phyloP scores from a whole-genome alignment of 2,888 invertebrate species.

The Melolontha melolontha region DNA sequence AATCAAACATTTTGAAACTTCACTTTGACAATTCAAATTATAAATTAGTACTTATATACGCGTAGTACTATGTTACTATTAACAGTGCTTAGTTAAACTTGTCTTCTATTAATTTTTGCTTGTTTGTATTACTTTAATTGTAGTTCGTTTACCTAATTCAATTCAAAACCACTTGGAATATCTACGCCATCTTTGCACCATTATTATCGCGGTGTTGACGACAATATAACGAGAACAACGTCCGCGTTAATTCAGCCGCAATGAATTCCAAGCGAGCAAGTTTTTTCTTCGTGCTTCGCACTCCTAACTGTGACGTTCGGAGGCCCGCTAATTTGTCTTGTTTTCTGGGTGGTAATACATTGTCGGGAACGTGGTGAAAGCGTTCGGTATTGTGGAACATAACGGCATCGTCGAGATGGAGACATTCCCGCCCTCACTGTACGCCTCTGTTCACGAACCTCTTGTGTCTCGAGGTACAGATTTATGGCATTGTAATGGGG shows the following conservation, averaged over 20 bases:
- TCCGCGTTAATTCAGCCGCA: constrained; percentile 23
- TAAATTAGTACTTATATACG: too few species aligned
- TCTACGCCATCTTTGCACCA: neutral
- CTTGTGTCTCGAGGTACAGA: constrained; percentile 59
- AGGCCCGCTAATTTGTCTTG: constrained; percentile 60
- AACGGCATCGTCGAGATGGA: constrained; percentile 53
- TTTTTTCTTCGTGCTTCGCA: constrained; percentile 31
- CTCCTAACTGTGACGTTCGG: constrained; percentile 19
- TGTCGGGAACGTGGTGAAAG: constrained; percentile 59
- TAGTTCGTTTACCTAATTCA: too few species aligned
- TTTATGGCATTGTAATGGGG: constrained; percentile 74
- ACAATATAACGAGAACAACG: neutral
- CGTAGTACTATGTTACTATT: too few species aligned
- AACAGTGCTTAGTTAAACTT: too few species aligned
- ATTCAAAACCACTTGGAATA: neutral
- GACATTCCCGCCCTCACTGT: constrained; percentile 58
- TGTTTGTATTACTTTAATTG: too few species aligned
- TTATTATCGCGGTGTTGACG: constrained; percentile 7
- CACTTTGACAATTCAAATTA: too few species aligned
- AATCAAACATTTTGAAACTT: too few species aligned
- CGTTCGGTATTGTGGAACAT: constrained; percentile 29
- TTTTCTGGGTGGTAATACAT: constrained; percentile 57
- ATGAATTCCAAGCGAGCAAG: constrained; percentile 37
- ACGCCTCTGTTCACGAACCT: constrained; percentile 51
- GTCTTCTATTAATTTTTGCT: too few species aligned